A percentile compares a stretch with the other conserved stretches of the same genome.
phyloP scores from a whole-genome alignment of 2,113 vertebrate species.

The Chaetorhynchus papuensis region DNA sequence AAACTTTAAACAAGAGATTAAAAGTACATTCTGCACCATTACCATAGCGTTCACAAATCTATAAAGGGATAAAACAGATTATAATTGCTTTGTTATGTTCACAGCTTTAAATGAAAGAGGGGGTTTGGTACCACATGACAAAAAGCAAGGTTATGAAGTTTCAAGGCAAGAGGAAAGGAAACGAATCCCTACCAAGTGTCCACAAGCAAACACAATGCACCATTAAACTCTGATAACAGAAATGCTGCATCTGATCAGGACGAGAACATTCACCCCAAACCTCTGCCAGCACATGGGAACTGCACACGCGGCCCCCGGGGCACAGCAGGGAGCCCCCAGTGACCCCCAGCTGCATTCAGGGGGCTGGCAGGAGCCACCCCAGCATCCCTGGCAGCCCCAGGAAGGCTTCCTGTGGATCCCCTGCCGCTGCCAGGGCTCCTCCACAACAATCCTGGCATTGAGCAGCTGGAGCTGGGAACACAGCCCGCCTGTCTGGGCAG shows the following conservation, averaged over 20 bases:
- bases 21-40: background rate
- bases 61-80: background rate
- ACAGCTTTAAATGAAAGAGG: background rate
- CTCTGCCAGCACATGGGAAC: rapidly evolving
- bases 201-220: rapidly evolving
- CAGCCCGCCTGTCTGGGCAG: background rate
- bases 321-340: background rate
- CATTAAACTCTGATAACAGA: background rate
- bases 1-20: background rate
- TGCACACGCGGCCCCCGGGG: rapidly evolving
- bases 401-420: background rate
- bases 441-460: background rate
- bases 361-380: background rate
- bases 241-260: background rate
- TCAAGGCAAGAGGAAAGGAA: background rate
- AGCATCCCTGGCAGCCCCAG: background rate
- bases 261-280: rapidly evolving
- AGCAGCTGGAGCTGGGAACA: background rate
- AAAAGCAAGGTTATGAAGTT: background rate
- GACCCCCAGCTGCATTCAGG: rapidly evolving
- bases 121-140: background rate
- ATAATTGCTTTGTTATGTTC: background rate
- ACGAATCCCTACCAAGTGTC: background rate
- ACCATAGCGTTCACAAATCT: background rate
- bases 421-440: background rate